These are phyloP conservation scores for Bufo gargarizans DNA, from an alignment of 2,113 vertebrate genomes.

Conservation along the genomic window DNA sequence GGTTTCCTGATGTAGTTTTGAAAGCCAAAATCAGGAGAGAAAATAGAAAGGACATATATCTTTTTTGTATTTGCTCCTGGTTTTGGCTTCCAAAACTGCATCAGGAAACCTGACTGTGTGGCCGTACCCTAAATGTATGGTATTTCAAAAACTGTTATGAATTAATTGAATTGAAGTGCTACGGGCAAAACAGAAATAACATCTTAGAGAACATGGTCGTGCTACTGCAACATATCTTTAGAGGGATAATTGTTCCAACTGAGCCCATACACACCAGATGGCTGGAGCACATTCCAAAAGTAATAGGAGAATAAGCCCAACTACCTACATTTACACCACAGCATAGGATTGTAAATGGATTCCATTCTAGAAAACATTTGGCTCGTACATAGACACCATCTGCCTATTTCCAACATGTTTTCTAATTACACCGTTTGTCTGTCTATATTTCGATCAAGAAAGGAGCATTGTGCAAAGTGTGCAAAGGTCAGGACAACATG, in stretches of 20 bases:
- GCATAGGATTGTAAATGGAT: conserved; percentile 37
- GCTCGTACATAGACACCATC: conserved; percentile 32
- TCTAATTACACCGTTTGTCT: conserved; percentile 51
- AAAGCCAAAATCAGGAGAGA: too few species aligned
- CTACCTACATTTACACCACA: conserved; percentile 7
- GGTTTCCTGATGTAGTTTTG: too few species aligned
- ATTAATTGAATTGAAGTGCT: not conserved
- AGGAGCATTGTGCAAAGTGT: conserved; percentile 41
- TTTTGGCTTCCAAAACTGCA: too few species aligned
- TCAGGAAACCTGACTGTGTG: too few species aligned
- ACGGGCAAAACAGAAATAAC: not conserved
- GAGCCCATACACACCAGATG: conserved; percentile 18
- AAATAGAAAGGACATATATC: too few species aligned
- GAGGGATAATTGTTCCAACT: not conserved
- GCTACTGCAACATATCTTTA: conserved; percentile 24
- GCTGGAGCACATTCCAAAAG: conserved; percentile 41
- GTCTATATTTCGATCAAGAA: conserved; percentile 49
- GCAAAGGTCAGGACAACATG: conserved; percentile 54
- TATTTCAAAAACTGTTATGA: not conserved
- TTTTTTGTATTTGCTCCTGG: too few species aligned
- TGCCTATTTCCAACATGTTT: conserved; percentile 41
- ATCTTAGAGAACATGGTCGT: not conserved
- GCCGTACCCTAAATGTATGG: not conserved
- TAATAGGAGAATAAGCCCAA: conserved; percentile 29
- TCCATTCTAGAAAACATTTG: conserved; percentile 43